Evolutionary conservation across 1,140 invertebrate genomes (phyloP).

Genomic region (Prorops nasuta): DNA sequence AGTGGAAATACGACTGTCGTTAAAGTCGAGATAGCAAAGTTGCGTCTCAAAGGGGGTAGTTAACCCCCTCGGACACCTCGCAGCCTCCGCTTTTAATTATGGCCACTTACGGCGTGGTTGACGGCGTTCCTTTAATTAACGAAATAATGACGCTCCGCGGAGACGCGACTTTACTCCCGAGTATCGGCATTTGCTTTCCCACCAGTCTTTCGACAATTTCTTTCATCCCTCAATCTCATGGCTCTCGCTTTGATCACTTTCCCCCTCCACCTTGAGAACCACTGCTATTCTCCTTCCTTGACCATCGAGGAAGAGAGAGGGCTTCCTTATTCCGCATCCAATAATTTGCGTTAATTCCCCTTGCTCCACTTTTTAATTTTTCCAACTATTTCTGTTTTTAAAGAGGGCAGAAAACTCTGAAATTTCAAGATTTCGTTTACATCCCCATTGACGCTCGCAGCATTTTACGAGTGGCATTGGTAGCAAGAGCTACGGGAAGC

Average conservation of each 20-base stretch:
- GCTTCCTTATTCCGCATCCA: too few species aligned
- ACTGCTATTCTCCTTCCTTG: background rate
- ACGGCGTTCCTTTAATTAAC: conserved; percentile 17
- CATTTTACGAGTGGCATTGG: too few species aligned
- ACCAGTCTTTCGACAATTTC: too few species aligned
- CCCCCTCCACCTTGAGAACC: background rate
- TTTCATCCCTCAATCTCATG: too few species aligned
- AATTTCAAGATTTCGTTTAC: too few species aligned
- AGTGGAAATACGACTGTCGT: background rate
- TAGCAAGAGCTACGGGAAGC: too few species aligned
- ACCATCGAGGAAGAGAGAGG: too few species aligned
- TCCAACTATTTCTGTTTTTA: background rate
- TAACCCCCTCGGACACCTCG: background rate
- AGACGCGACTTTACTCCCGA: background rate
- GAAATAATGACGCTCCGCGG: conserved; percentile 11
- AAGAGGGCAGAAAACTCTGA: too few species aligned
- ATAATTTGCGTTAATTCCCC: too few species aligned
- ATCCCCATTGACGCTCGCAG: too few species aligned
- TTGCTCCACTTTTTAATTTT: background rate
- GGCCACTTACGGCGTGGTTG: conserved; percentile 2
- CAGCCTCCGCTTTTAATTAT: conserved; percentile 8
- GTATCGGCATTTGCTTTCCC: too few species aligned
- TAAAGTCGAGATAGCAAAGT: conserved; percentile 1
- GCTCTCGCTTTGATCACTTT: too few species aligned
- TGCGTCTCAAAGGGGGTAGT: background rate